phyloP scores from a whole-genome alignment of 1,140 invertebrate species.

The Heliothis subflexa region DNA sequence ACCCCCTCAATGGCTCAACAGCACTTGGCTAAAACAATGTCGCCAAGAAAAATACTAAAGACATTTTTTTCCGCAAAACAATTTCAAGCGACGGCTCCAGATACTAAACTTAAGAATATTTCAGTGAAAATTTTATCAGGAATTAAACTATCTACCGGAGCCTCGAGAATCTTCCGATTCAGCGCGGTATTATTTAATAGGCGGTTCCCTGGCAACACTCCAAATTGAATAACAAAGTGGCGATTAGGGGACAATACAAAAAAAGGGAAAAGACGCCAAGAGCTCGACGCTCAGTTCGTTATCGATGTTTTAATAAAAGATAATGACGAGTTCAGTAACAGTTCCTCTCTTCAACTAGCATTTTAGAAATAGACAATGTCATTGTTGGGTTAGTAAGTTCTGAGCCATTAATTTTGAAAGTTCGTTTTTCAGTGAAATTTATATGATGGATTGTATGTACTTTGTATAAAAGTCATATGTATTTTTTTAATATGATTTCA shows the following conservation, averaged over 20 bases:
- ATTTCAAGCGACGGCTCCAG: conserved; percentile 2
- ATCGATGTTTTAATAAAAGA: conserved; percentile 44
- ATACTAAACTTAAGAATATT: conserved; percentile 22
- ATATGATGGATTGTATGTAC: not conserved
- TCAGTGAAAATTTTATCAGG: conserved; percentile 33
- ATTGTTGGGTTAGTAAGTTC: not conserved
- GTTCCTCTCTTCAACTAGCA: conserved; percentile 20
- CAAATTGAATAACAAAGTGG: conserved; percentile 67
- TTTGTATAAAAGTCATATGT: not conserved
- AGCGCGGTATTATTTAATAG: conserved; percentile 61
- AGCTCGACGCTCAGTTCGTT: conserved; percentile 43
- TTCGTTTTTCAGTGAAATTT: not conserved
- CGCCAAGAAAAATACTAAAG: not conserved
- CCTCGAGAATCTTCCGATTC: conserved; percentile 34
- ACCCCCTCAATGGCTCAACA: too few species aligned
- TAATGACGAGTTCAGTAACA: conserved; percentile 42
- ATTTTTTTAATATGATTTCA: too few species aligned
- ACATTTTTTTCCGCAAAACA: not conserved
- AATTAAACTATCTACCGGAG: conserved; percentile 25
- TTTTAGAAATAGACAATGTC: not conserved
- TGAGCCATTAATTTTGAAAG: not conserved
- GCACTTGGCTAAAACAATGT: not conserved
- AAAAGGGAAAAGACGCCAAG: conserved; percentile 50
- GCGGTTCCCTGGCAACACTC: conserved; percentile 54
- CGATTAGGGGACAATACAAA: conserved; percentile 59